These are phyloP conservation scores for Ciconia boyciana DNA, from an alignment of 2,113 vertebrate species.

Conservation along the genomic window DNA sequence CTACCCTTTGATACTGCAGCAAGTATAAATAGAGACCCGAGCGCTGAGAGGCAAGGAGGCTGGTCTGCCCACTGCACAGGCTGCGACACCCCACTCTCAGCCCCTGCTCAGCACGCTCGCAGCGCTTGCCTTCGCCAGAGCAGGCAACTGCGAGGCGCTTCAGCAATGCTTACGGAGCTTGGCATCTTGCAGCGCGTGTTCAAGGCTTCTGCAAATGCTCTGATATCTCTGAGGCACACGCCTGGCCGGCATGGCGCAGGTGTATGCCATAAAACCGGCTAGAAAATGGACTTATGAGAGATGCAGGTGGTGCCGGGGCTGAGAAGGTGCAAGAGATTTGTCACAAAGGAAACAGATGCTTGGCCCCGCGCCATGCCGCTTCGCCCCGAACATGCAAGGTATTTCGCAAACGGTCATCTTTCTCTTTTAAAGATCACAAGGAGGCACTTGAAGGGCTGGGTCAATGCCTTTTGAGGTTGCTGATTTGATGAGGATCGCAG, in stretches of 20 bases:
- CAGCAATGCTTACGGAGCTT: not conserved
- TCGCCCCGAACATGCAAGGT: not conserved
- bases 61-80: not conserved
- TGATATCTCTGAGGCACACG: fast-evolving
- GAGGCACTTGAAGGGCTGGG: not conserved
- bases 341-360: not conserved
- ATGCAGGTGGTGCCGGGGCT: not conserved
- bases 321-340: not conserved
- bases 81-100: not conserved
- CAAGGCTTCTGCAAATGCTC: not conserved
- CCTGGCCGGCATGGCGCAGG: not conserved
- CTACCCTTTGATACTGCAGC: not conserved
- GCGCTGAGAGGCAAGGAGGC: not conserved
- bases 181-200: not conserved
- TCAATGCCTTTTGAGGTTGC: not conserved
- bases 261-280: not conserved
- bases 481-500: not conserved
- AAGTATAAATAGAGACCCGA: not conserved
- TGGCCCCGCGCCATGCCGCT: fast-evolving
- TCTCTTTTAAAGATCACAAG: not conserved
- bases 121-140: not conserved
- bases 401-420: not conserved
- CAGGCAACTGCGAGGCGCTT: not conserved
- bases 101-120: fast-evolving
- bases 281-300: not conserved